These are phyloP conservation scores for Scolopax mira DNA, from an alignment of 2,113 vertebrate species.

Conservation along the genomic window DNA sequence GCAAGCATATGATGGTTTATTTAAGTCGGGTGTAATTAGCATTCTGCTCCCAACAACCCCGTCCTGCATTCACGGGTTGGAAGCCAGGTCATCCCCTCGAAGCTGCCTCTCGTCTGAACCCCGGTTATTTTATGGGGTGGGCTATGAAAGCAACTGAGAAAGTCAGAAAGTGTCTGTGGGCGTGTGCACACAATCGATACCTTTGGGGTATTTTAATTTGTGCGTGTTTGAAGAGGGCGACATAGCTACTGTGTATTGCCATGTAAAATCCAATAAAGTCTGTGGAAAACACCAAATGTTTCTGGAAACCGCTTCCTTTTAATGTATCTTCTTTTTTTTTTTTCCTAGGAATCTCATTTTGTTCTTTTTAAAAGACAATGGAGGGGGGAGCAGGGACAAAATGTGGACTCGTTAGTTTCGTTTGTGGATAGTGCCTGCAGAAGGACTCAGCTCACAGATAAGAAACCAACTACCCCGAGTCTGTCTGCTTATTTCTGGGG, in stretches of 20 bases:
- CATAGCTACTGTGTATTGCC: slow-evolving; percentile 53
- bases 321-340: neutral
- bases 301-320: neutral
- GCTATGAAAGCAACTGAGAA: neutral
- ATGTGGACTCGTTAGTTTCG: rapidly evolving
- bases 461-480: neutral
- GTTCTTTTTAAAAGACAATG: neutral
- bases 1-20: neutral
- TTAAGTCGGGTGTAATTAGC: neutral
- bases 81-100: neutral
- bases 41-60: neutral
- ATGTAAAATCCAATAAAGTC: slow-evolving; percentile 73
- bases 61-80: neutral
- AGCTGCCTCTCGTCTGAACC: neutral
- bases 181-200: neutral
- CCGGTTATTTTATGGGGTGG: neutral
- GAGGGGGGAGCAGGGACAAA: neutral
- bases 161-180: neutral
- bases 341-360: neutral
- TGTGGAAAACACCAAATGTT: slow-evolving; percentile 37
- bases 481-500: neutral
- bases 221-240: slow-evolving; percentile 7
- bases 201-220: neutral
- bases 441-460: neutral
- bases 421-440: neutral